These are phyloP conservation scores for Crax fasciolata DNA, from an alignment of 2,797 vertebrate species.

Conservation along the genomic window DNA sequence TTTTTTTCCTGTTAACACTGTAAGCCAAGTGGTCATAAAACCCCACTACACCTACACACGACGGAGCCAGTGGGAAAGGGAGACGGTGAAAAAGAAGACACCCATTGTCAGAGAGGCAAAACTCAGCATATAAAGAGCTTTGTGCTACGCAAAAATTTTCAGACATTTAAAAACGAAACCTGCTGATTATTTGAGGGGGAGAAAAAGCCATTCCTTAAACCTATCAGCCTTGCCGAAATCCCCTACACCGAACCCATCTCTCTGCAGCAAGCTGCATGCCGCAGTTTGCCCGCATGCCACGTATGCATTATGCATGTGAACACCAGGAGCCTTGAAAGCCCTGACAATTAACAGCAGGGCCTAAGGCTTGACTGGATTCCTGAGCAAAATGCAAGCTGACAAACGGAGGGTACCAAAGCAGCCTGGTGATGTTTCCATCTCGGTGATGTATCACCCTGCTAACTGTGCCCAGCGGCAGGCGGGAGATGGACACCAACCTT, in stretches of 20 bases:
- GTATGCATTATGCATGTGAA: constrained; percentile 23
- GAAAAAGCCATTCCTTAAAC: constrained; percentile 18
- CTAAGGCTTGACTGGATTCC: constrained; percentile 19
- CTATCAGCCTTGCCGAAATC: constrained; percentile 27
- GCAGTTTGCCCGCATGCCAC: rapidly evolving
- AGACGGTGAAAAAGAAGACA: neutral
- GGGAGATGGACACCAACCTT: neutral
- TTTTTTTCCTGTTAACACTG: neutral
- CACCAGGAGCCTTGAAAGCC: constrained; percentile 20
- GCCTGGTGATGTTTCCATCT: constrained; percentile 26
- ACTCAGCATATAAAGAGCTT: neutral
- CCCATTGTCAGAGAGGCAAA: neutral
- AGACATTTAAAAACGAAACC: constrained; percentile 1
- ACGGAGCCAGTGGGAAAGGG: neutral
- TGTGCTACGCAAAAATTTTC: neutral
- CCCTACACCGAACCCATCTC: neutral
- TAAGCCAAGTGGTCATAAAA: constrained; percentile 11
- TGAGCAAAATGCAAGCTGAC: neutral
- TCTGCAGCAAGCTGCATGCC: neutral
- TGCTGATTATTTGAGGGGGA: neutral
- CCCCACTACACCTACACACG: neutral
- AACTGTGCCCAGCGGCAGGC: neutral
- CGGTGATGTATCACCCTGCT: neutral
- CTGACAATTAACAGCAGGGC: constrained; percentile 36
- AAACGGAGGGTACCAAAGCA: constrained; percentile 37